Conservation (phyloP, 2,888 invertebrate genomes). For the Diogma glabrata region DNA sequence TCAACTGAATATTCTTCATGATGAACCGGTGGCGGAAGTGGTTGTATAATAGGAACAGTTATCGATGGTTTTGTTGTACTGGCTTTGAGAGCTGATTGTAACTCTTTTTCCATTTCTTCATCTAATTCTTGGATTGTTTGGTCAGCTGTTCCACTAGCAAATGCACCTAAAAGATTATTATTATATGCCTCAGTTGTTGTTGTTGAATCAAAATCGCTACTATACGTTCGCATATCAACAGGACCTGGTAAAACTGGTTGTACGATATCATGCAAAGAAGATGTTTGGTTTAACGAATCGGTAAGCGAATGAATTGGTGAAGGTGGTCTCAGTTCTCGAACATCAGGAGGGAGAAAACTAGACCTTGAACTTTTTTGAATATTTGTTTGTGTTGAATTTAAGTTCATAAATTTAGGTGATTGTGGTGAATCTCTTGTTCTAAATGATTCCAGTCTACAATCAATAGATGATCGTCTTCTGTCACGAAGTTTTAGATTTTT, state of each 20-base stretch:
- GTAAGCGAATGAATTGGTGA: conserved; percentile 24
- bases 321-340: conserved; percentile 39
- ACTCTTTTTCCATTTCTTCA: conserved; percentile 66
- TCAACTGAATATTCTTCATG: conserved; percentile 37
- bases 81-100: conserved; percentile 54
- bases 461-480: conserved; percentile 62
- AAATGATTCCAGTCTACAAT: conserved; percentile 42
- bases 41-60: conserved; percentile 22
- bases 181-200: conserved; percentile 44
- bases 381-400: conserved; percentile 10
- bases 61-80: conserved; percentile 39
- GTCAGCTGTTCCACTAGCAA: conserved; percentile 56
- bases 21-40: conserved; percentile 22
- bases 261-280: conserved; percentile 46
- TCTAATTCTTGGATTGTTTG: conserved; percentile 61
- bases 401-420: conserved; percentile 41
- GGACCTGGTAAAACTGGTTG: conserved; percentile 72
- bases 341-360: conserved; percentile 28
- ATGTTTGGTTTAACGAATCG: conserved; percentile 23
- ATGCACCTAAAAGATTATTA: conserved; percentile 51
- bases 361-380: conserved; percentile 23
- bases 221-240: conserved; percentile 83
- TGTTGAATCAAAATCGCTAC: conserved; percentile 40
- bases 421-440: conserved; percentile 41
- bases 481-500: conserved; percentile 65